Base-by-base conservation (phyloP, 2,888 invertebrate species). In the Micoletzkya japonica region DNA sequence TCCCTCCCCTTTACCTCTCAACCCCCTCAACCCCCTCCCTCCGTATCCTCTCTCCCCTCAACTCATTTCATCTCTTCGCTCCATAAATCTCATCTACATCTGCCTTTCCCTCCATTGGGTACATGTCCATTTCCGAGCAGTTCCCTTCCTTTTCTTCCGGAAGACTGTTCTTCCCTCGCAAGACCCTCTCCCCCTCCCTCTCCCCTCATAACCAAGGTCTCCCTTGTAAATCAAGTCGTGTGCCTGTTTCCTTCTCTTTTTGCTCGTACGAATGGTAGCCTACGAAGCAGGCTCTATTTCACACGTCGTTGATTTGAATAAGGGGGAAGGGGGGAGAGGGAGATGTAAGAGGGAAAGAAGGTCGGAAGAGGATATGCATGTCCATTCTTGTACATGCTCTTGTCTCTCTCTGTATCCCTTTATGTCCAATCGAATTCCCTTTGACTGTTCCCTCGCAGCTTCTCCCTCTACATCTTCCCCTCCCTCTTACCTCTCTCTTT, bases 21-120 rank as follows among this genome's bases (percentile, higher is more conserved):
- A 30, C 34, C 63, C 32, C 24, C 52, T 50, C 52, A 50, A 50
- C 39, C 34, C 52, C 36, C 20, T 63, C 50, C 17, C 39, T 39
- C 60, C 26, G 3, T 54, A 30, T 44, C 14, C 49, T 44, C 36
- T 52, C 36, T 28, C 4, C 30, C 20, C 61, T 30, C 49, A 28
- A 20, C 28, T 34, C 36, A 30, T 4, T n/a, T 4, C 63, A 44
- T 50, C 50, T n/a, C 24, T 14, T 49, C 49, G 1, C 63, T 28
- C 39, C 28, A n/a, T 50, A 30, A 30, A 32, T 63, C 61, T 44
- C 32, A n/a, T 36, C 39, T 37, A 6, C 10, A 26, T 34, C 59
- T 14, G 2, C 24, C 36, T 39, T 39, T 39, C 10, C 39, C 10
- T 10, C 7, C 10, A 10, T 7, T 39, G 7, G 39, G 17, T 39